Percentiles rank a stretch among this genome's conserved stretches.
phyloP scores from a whole-genome alignment of 2,888 invertebrate species.

The Amphipyra tragopoginis region DNA sequence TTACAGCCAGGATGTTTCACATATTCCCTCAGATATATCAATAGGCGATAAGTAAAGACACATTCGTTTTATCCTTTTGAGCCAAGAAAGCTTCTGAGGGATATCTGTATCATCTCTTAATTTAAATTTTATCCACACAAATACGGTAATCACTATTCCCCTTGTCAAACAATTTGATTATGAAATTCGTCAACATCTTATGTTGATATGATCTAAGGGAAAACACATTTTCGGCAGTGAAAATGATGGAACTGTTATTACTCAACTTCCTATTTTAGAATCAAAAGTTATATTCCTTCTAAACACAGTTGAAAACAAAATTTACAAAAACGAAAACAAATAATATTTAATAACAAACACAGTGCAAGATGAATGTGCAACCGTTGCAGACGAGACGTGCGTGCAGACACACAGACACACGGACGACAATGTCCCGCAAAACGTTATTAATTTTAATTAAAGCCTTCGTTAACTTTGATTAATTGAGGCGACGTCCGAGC shows the following conservation, averaged over 20 bases:
- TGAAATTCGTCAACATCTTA: no score
- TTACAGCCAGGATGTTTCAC: slow-evolving; percentile 21
- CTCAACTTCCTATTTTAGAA: no score
- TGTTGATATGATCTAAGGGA: no score
- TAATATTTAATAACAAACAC: slow-evolving; percentile 45
- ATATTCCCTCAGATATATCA: slow-evolving; percentile 14
- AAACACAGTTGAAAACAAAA: background rate
- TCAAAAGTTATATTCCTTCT: background rate
- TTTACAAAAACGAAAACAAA: slow-evolving; percentile 9
- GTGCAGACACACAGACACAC: slow-evolving; percentile 30
- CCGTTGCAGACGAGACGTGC: slow-evolving; percentile 42
- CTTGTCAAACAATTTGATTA: no score
- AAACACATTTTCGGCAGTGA: no score
- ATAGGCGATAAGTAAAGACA: background rate
- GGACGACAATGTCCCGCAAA: slow-evolving; percentile 55
- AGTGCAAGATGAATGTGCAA: slow-evolving; percentile 50
- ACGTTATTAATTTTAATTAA: slow-evolving; percentile 72
- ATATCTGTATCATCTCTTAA: no score
- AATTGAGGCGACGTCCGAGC: slow-evolving; percentile 63
- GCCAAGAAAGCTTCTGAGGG: no score
- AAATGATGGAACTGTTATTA: no score
- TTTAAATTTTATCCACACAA: no score
- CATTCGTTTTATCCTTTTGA: no score
- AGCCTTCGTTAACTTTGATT: slow-evolving; percentile 71
- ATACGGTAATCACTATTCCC: no score